Conservation (phyloP, 2,888 invertebrate species). For the Xanthia icteritia region DNA sequence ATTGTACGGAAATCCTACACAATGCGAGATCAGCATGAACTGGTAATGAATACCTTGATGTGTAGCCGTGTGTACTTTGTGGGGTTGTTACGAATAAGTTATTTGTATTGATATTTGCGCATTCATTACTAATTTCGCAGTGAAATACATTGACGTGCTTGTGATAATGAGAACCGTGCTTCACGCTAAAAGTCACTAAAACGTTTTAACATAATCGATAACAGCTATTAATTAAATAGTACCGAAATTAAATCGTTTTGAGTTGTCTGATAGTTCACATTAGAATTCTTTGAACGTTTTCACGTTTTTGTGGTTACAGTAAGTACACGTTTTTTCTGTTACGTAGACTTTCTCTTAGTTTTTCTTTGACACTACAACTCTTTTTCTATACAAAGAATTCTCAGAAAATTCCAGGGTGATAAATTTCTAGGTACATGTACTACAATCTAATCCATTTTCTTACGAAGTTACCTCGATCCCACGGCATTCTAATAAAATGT, state of each 20-base stretch:
- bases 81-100: neutral
- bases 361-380: neutral
- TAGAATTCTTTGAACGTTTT: neutral
- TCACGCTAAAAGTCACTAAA: neutral
- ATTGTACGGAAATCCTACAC: too few species aligned
- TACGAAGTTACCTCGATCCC: conserved; percentile 27
- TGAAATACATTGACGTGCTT: neutral
- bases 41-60: too few species aligned
- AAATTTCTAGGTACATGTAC: conserved; percentile 4
- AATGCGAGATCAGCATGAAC: too few species aligned
- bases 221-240: neutral
- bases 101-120: neutral
- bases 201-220: neutral
- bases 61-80: neutral
- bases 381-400: neutral
- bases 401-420: neutral
- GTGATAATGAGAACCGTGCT: neutral
- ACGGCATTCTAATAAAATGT: conserved; percentile 46
- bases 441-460: conserved; percentile 33
- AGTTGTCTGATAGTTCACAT: neutral
- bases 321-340: neutral
- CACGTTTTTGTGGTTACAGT: neutral
- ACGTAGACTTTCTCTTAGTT: neutral
- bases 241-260: neutral
- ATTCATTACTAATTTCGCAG: neutral